Evolutionary conservation across 2,888 invertebrate species (phyloP).

Genomic region (Lymantria monacha): DNA sequence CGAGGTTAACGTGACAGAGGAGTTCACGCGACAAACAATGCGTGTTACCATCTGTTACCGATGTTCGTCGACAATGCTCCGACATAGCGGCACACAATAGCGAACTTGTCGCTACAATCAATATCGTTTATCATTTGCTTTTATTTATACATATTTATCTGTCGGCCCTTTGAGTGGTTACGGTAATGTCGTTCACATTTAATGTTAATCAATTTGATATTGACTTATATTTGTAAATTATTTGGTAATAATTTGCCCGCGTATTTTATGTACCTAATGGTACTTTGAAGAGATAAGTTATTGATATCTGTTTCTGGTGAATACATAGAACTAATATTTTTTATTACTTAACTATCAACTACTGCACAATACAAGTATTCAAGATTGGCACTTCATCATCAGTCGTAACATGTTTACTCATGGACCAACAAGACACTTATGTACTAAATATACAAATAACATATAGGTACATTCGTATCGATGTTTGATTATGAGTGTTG

Average conservation of each 20-base stretch:
- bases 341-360: no score
- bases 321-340: no score
- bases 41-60: constrained; percentile 1
- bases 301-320: no score
- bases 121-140: constrained; percentile 9
- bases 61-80: background rate
- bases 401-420: no score
- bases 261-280: background rate
- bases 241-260: background rate
- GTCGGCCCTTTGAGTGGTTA: background rate
- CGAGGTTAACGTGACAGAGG: background rate
- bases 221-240: background rate
- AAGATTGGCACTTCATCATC: no score
- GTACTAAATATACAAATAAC: no score
- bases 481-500: no score
- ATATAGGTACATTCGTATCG: no score
- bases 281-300: no score
- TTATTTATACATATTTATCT: constrained; percentile 1
- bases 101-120: constrained; percentile 13
- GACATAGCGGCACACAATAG: constrained; percentile 4
- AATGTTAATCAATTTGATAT: background rate
- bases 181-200: background rate
- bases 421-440: no score
- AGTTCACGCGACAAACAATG: background rate
- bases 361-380: no score